Base-by-base conservation (phyloP, 2,888 invertebrate genomes). In the Masnerella sp. region DNA sequence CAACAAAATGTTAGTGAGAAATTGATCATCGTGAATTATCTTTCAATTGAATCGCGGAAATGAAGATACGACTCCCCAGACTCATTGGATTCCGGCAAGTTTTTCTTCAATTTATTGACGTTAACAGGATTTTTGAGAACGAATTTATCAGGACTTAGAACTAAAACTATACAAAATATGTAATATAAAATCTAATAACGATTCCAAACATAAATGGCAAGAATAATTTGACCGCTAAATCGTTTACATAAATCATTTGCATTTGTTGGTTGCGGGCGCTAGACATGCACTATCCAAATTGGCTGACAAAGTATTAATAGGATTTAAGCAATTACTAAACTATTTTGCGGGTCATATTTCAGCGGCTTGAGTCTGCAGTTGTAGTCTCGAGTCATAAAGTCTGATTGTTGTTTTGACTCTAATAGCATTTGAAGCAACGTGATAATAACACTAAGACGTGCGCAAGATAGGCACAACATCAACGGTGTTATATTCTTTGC, bases 271-370 rank as follows among this genome's bases (percentile, higher is more conserved):
- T 12, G 59, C 11, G 9, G 17, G 8, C 38, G 47, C 36, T 22
- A 47, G 54, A 14, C 43, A 47, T 47, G 17, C 45, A 30, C 20
- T 15, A 30, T 42, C 51, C 15, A 47, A 51, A 72, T 54, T 40
- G 64, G 20, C 52, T 18, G 59, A 64, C 58, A 43, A 69, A 72
- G 38, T 74, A 69, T 74, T 69, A 74, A 69, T 74, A 54, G 59
- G 69, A 74, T 69, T 65, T 51, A 32, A 59, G 65, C 65, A 69
- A 74, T 74, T 74, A 65, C 34, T 34, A 36, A 69, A 74, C 64
- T 65, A 65, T 69, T 74, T 58, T 54, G 52, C 52, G 59, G 59
- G 65, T 54, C 69, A 59, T 59, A 69, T 59, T 74, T 65, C 58
- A 47, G 64, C 68, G 68, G 58, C 68, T 61, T n/a, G n/a, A n/a